Conservation (phyloP, 1,140 invertebrate species). For the Ooceraea biroi region DNA sequence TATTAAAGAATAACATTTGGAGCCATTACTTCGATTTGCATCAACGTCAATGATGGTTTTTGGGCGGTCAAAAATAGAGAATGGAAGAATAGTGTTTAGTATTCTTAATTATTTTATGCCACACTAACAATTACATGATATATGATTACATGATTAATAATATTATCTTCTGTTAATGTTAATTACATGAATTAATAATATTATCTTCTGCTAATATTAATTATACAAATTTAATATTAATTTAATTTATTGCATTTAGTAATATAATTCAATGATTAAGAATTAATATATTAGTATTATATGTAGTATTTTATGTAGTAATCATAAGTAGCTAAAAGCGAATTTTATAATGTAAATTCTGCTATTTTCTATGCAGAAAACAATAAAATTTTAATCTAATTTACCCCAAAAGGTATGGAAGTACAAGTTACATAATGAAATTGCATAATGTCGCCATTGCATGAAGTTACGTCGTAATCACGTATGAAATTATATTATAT, state of each 20-base stretch:
- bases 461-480: constrained; percentile 38
- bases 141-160: too few species aligned
- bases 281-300: constrained; percentile 10
- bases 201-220: background rate
- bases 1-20: constrained; percentile 78
- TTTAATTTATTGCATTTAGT: background rate
- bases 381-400: constrained; percentile 39
- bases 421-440: constrained; percentile 34
- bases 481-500: constrained; percentile 39
- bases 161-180: background rate
- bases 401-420: constrained; percentile 1
- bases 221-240: background rate
- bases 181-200: constrained; percentile 3
- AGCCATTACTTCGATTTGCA: constrained; percentile 64
- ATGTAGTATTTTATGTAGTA: too few species aligned
- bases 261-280: background rate
- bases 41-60: constrained; percentile 7
- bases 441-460: constrained; percentile 28
- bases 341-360: background rate
- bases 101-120: constrained; percentile 24
- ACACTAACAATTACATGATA: background rate
- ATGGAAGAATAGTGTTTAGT: background rate
- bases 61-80: constrained; percentile 19
- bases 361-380: constrained; percentile 21
- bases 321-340: constrained; percentile 24